phyloP scores from a whole-genome alignment of 2,113 vertebrate genomes.

The Pampusana beccarii region DNA sequence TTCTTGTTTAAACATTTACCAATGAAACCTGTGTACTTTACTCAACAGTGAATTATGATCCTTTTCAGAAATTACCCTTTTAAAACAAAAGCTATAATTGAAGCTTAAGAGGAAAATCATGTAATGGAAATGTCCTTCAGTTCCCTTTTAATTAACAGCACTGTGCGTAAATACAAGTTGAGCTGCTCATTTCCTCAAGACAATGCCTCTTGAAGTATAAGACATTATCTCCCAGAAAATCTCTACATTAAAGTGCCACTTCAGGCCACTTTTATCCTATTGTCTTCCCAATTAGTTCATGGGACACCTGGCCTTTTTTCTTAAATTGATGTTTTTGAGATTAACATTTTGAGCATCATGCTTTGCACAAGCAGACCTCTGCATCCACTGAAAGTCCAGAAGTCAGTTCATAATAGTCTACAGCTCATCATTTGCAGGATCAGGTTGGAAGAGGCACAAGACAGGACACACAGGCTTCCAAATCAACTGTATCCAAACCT shows the following conservation, averaged over 20 bases:
- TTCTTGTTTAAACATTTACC: constrained; percentile 52
- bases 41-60: constrained; percentile 23
- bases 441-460: neutral
- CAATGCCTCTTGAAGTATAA: neutral
- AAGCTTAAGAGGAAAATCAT: constrained; percentile 27
- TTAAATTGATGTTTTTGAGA: neutral
- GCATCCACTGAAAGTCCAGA: neutral
- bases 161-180: neutral
- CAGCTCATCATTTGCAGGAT: neutral
- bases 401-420: neutral
- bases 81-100: constrained; percentile 42
- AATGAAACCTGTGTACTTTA: neutral
- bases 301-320: neutral
- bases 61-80: constrained; percentile 28
- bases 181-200: constrained; percentile 10
- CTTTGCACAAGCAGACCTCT: neutral
- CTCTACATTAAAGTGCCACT: neutral
- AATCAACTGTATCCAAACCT: neutral
- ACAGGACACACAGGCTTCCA: neutral
- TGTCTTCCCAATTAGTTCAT: neutral
- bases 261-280: neutral
- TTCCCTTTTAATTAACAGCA: constrained; percentile 25
- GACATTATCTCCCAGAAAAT: neutral
- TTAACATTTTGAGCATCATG: neutral
- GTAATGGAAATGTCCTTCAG: constrained; percentile 25